Base-by-base conservation (phyloP, 30 jellyfish, hydroid and myxozoan species). In the Pelagia noctiluca region DNA sequence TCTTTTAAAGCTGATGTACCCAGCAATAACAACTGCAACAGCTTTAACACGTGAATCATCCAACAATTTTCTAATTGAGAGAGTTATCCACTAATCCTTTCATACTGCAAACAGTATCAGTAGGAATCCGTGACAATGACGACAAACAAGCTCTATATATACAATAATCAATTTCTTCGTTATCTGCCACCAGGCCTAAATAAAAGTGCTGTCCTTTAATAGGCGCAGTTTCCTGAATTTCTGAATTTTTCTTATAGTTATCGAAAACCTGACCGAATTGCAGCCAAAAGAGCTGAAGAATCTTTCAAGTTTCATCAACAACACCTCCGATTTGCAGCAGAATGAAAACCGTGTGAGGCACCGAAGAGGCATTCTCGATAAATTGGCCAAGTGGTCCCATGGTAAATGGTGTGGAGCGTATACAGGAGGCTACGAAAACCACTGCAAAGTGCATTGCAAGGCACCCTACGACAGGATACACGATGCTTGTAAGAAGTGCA, bases 401-500 rank as follows among this genome's bases (percentile, higher is more conserved):
- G 96, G 96, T 61, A 87, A 78, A 69, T 87, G 96, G 96, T 87
- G 96, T 87, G 96, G 96, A 5, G 88, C 88, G 11, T 71, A 87
- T 76, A 77, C 90, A 11, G 96, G 96, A 35, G 96, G 96, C 34
- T 87, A 76, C 63, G 91, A 67, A 61, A 87, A 77, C 38, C 86
- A 75, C 29, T 87, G 96, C 88, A 69, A 71, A 19, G 88, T 70
- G 78, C 77, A 8, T 19, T 87, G 96, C 88, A 70, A 49, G 36
- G 88, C 89, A 2, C 96, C 96, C 1, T 87, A 72, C 62, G 66
- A 47, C 7, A 87, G 11, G 34, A 80, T 87, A 2, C 74, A 61
- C 19, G 86, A 87, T 1, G 78, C 35, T 3, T 87, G 96, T 63
- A 65, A 70, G 61, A 10, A 33, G n/a, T 87, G 96, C 76, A 87